Evolutionary conservation across 2,113 vertebrate genomes (phyloP).

Genomic region (Eubucco bourcierii): DNA sequence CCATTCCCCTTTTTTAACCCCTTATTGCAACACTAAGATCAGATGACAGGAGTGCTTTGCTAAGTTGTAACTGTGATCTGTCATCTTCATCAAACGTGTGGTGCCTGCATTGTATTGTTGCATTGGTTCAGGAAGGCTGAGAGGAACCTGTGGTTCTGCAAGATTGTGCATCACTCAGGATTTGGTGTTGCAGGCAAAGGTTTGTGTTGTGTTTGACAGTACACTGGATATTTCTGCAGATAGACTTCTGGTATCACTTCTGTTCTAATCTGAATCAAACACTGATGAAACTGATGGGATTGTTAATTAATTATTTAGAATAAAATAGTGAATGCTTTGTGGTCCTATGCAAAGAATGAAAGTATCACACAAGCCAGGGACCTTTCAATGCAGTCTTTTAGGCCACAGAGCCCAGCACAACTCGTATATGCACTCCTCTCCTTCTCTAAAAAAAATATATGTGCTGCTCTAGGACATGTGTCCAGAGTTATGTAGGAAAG

Average conservation of each 20-base stretch:
- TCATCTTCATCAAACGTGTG: neutral
- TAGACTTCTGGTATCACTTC: neutral
- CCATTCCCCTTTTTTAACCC: neutral
- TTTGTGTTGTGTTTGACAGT: neutral
- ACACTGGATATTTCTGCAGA: neutral
- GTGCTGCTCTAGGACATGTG: neutral
- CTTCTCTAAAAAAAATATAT: neutral
- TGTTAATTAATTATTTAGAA: neutral
- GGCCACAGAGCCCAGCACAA: neutral
- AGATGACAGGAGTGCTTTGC: neutral
- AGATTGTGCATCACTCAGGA: neutral
- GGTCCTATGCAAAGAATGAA: fast-evolving
- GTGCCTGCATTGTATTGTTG: neutral
- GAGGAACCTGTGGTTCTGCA: conserved; percentile 8
- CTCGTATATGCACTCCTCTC: neutral
- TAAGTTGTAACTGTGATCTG: neutral
- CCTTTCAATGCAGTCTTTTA: neutral
- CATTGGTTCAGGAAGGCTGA: neutral
- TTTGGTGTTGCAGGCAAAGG: neutral
- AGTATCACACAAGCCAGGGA: neutral
- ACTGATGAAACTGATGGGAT: neutral
- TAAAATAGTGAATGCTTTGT: neutral
- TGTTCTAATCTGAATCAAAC: neutral
- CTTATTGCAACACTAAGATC: neutral
- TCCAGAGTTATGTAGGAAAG: neutral